Conservation (phyloP, 92 coral and sea anemone species). For the Zoanthus sansibaricus region DNA sequence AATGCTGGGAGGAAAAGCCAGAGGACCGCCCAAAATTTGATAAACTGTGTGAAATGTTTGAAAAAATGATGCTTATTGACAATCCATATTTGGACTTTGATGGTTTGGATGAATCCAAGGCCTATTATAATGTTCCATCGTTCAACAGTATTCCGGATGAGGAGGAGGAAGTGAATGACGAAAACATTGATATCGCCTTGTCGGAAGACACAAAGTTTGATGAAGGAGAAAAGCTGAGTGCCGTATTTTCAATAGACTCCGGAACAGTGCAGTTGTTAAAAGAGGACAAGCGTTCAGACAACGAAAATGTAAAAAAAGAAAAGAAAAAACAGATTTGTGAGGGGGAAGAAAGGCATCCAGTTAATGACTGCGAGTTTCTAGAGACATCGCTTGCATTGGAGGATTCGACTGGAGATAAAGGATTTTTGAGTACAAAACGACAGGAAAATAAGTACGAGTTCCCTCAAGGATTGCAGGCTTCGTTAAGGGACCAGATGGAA, state of each 20-base stretch:
- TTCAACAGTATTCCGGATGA: constrained; percentile 74
- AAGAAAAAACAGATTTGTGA: background rate
- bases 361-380: background rate
- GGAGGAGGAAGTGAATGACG: constrained; percentile 37
- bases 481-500: constrained; percentile 20
- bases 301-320: background rate
- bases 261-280: background rate
- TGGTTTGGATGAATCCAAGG: constrained; percentile 76
- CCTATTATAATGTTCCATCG: constrained; percentile 88
- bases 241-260: background rate
- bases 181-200: constrained; percentile 27
- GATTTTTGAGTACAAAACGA: background rate
- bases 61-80: constrained; percentile 82
- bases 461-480: constrained; percentile 8
- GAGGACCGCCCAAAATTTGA: constrained; percentile 74
- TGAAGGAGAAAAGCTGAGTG: background rate
- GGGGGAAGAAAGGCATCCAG: constrained; percentile 1
- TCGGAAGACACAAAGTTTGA: constrained; percentile 8
- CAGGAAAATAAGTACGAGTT: constrained; percentile 28
- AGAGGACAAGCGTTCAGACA: background rate
- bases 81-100: constrained; percentile 86
- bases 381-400: background rate
- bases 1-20: constrained; percentile 80
- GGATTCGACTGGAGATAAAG: background rate
- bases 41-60: constrained; percentile 62